Evolutionary conservation across 2,113 vertebrate species (phyloP).

Genomic region (Cavia aperea): DNA sequence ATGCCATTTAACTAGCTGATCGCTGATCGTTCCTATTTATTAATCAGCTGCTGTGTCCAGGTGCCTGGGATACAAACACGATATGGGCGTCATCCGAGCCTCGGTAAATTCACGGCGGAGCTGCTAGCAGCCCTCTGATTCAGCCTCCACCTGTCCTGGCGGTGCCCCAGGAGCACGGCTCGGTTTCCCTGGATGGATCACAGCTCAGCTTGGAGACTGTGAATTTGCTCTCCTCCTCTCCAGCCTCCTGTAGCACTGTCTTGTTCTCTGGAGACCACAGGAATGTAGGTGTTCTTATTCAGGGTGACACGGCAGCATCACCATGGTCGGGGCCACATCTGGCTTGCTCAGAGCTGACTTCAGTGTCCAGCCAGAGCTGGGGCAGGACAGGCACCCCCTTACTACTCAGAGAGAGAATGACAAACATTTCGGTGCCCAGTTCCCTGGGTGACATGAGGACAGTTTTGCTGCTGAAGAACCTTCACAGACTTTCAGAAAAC

Average conservation of each 20-base stretch:
- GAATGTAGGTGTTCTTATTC: neutral
- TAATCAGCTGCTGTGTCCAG: fast-evolving
- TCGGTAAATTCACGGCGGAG: fast-evolving
- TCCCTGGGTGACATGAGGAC: neutral
- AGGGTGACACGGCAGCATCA: fast-evolving
- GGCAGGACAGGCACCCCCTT: neutral
- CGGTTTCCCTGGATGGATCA: neutral
- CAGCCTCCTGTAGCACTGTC: neutral
- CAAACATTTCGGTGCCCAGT: neutral
- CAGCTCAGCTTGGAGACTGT: neutral
- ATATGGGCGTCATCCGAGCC: fast-evolving
- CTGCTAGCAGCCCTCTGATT: neutral
- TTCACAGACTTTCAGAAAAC: neutral
- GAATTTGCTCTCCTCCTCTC: neutral
- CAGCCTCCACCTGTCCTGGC: neutral
- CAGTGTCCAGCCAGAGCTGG: neutral
- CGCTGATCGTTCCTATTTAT: neutral
- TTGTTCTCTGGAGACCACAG: neutral
- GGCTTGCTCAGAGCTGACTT: no score
- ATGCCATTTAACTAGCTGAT: neutral
- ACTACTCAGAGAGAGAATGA: neutral
- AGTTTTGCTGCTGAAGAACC: neutral
- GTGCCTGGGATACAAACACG: neutral
- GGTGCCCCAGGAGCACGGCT: no score
- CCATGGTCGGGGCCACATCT: neutral